Base-by-base conservation (phyloP, 2,113 vertebrate species). In the Leptobrachium leishanense region DNA sequence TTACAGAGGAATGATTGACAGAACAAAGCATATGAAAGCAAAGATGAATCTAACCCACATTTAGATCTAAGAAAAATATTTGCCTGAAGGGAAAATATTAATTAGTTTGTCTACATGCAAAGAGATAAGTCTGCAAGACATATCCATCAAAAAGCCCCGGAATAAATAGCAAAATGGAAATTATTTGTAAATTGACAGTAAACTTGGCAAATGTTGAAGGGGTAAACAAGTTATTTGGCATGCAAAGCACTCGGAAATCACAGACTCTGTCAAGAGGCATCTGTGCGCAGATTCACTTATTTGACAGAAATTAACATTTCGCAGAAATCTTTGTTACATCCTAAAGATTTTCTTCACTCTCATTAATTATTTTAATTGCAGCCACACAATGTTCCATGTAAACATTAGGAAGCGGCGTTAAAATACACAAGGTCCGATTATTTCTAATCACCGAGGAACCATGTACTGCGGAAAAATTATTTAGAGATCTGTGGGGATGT, bases 61-160 rank as follows among this genome's bases (percentile, higher is more conserved):
- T 97, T 94, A 96, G 92, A 95, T 95, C 93, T 94, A 95, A 96
- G 93, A 93, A 96, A 98, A 95, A 96, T 95, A 96, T 96, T 96
- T 96, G 92, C 95, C 94, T 95, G 92, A 94, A 95, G 94, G 92
- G 90, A 94, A 94, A 95, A 95, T 95, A 96, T 96, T 95, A 97
- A 97, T 96, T 96, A 96, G 93, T 96, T 97, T 96, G 92, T 95
- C 95, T 95, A 94, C 91, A 91, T 93, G 90, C 90, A 88, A 91
- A 93, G 90, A 92, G 91, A 96, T 95, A 95, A 96, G 93, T 94
- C 92, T 93, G 91, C 88, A 93, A 96, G 93, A 95, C 90, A 88
- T 92, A 94, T 93, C 95, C 93, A 94, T 96, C 94, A 96, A 96
- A 95, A 95, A 89, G 89, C 91, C 91, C 89, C 87, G 85, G 89